phyloP scores from a whole-genome alignment of 2,113 vertebrate species.

The Tachysurus vachellii region DNA sequence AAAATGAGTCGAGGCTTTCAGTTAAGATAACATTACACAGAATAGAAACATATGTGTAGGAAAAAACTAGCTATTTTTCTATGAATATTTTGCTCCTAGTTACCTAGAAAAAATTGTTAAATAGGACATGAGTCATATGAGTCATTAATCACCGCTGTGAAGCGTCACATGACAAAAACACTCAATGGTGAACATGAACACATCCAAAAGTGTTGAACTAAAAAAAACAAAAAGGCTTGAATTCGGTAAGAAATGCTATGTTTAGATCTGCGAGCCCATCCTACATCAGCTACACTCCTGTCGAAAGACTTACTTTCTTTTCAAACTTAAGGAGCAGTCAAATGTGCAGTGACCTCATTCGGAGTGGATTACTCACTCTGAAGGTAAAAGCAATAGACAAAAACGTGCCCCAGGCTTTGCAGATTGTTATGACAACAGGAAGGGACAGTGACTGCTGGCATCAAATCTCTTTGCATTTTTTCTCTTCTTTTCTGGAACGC shows the following conservation, averaged over 20 bases:
- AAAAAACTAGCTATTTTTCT: too few species aligned
- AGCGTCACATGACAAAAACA: too few species aligned
- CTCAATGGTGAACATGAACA: too few species aligned
- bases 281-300: slow-evolving; percentile 9
- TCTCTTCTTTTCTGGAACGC: slow-evolving; percentile 12
- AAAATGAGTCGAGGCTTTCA: too few species aligned
- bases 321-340: slow-evolving; percentile 50
- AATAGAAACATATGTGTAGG: too few species aligned
- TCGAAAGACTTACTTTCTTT: slow-evolving; percentile 29
- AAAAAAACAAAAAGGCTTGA: background rate
- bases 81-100: too few species aligned
- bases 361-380: slow-evolving; percentile 61
- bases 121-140: too few species aligned
- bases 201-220: background rate
- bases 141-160: too few species aligned
- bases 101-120: too few species aligned
- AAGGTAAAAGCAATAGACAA: slow-evolving; percentile 57
- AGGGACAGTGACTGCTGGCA: slow-evolving; percentile 55
- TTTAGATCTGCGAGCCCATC: background rate
- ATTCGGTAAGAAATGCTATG: background rate
- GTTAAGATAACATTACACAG: too few species aligned
- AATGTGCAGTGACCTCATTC: slow-evolving; percentile 66
- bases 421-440: slow-evolving; percentile 55
- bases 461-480: slow-evolving; percentile 54
- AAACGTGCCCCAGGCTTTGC: slow-evolving; percentile 50